Conservation (phyloP, 2,797 vertebrate genomes). For the Gallinago stenura region DNA sequence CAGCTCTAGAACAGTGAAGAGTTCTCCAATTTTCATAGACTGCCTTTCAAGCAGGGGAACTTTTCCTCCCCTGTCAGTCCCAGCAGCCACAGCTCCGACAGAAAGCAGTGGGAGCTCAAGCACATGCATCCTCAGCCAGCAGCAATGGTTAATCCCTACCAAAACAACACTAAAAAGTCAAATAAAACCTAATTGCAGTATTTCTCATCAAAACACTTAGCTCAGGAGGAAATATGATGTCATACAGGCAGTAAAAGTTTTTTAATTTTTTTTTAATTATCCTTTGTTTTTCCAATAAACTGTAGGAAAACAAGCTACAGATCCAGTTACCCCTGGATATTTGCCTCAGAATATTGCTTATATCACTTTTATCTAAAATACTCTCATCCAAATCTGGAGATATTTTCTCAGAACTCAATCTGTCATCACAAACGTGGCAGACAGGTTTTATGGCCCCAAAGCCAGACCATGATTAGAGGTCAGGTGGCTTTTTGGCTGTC, state of each 20-base stretch:
- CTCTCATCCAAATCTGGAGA: background rate
- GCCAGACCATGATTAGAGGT: background rate
- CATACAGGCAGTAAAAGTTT: background rate
- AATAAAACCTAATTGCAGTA: background rate
- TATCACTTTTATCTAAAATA: background rate
- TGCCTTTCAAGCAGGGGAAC: background rate
- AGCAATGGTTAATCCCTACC: background rate
- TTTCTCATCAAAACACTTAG: background rate
- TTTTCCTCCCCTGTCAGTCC: background rate
- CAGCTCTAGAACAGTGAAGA: background rate
- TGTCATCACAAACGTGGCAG: background rate
- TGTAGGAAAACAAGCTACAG: background rate
- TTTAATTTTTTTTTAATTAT: background rate
- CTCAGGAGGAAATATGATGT: background rate
- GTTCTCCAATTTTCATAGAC: background rate
- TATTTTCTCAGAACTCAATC: background rate
- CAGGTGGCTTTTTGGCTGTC: background rate
- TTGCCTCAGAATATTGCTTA: background rate
- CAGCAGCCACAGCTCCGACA: background rate
- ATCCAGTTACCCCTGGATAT: background rate
- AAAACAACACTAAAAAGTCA: background rate
- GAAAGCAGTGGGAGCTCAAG: background rate
- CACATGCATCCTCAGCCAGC: background rate
- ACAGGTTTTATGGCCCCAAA: background rate
- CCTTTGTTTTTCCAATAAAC: background rate